phyloP scores from a whole-genome alignment of 2,888 invertebrate species.

The Cryptophagus acutangulus region DNA sequence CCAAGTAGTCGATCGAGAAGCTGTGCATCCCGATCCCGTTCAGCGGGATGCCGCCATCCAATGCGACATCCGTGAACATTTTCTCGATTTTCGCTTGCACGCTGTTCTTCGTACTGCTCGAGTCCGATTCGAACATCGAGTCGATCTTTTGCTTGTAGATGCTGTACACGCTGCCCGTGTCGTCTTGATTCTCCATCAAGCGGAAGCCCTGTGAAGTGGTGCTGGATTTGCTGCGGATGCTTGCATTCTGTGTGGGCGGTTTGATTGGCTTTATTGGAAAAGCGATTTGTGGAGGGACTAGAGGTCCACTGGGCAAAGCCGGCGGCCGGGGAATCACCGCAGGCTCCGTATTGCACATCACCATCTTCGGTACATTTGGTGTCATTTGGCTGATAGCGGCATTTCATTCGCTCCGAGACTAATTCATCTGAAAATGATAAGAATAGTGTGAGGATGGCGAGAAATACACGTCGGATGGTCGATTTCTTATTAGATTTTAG shows the following conservation, averaged over 20 bases:
- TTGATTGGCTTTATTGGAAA: constrained; percentile 12
- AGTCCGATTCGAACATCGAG: constrained; percentile 63
- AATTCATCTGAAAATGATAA: neutral
- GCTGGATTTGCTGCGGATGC: constrained; percentile 34
- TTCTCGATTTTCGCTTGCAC: constrained; percentile 84
- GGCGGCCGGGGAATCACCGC: constrained; percentile 41
- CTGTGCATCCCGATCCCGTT: constrained; percentile 49
- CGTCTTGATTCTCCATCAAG: constrained; percentile 35
- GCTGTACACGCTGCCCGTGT: constrained; percentile 52
- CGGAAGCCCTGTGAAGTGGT: constrained; percentile 40
- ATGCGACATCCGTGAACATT: constrained; percentile 73
- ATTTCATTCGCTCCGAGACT: neutral
- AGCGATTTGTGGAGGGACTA: constrained; percentile 18
- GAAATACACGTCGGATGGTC: neutral
- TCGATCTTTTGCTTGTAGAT: constrained; percentile 81
- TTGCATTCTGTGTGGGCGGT: constrained; percentile 22
- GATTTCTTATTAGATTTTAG: neutral
- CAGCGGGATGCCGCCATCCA: constrained; percentile 53
- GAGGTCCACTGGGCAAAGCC: constrained; percentile 34
- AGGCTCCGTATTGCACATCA: constrained; percentile 40
- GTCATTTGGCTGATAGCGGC: constrained; percentile 6
- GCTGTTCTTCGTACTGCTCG: constrained; percentile 58
- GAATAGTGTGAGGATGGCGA: too few relatives aligned
- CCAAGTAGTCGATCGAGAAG: constrained; percentile 75
- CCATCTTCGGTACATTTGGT: constrained; percentile 23